A percentile compares a stretch with the other conserved stretches of the same genome.
phyloP scores from a whole-genome alignment of 35 echinoderm and acorn worm species.

The Diadema setosum region DNA sequence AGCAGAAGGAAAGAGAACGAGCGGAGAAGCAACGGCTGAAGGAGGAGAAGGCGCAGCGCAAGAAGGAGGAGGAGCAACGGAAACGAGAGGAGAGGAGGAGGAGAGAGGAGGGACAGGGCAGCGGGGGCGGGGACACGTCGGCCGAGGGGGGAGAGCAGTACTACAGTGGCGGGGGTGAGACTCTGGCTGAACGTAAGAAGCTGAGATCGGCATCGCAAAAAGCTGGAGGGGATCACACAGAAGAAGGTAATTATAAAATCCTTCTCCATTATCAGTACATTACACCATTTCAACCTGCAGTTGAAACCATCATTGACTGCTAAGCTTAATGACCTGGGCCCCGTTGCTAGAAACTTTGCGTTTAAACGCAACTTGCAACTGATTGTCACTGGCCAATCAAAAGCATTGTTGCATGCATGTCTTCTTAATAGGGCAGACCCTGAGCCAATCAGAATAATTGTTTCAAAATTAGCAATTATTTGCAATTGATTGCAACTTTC shows the following conservation, averaged over 20 bases:
- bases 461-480: too few relatives aligned
- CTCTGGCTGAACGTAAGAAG: not conserved
- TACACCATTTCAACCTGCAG: too few relatives aligned
- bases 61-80: not conserved
- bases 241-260: slow-evolving; percentile 6
- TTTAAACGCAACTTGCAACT: too few relatives aligned
- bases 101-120: not conserved
- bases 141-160: not conserved
- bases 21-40: not conserved
- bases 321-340: too few relatives aligned
- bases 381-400: too few relatives aligned
- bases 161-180: not conserved
- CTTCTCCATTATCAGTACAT: too few relatives aligned
- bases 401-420: too few relatives aligned
- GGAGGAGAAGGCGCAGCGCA: not conserved
- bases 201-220: not conserved
- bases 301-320: too few relatives aligned
- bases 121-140: not conserved
- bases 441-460: too few relatives aligned
- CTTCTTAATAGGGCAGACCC: too few relatives aligned
- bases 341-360: too few relatives aligned
- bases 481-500: too few relatives aligned
- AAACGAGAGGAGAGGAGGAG: not conserved
- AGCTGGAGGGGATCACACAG: not conserved
- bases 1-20: not conserved